Evolutionary conservation across 2,888 invertebrate genomes (phyloP).

Genomic region (Magallana nippona): DNA sequence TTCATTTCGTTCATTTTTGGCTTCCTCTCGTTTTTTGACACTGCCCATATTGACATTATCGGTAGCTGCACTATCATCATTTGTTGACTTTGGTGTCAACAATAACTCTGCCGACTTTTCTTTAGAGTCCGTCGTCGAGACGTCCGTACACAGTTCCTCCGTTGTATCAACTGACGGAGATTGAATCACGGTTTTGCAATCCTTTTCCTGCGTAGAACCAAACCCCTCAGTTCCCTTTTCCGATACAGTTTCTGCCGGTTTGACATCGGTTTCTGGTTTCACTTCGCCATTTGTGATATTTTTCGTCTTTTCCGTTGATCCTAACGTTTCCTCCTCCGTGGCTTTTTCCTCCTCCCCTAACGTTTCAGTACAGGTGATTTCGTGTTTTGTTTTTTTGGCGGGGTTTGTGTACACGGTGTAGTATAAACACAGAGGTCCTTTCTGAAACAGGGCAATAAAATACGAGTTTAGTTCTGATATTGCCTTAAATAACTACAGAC

Average conservation of each 20-base stretch:
- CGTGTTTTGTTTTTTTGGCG: constrained; percentile 59
- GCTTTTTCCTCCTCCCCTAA: neutral
- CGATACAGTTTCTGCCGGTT: neutral
- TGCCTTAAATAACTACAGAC: no score
- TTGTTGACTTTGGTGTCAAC: neutral
- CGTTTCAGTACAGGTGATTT: constrained; percentile 36
- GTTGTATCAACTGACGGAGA: neutral
- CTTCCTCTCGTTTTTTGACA: no score
- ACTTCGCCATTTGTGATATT: neutral
- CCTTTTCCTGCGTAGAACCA: neutral
- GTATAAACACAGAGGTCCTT: constrained; percentile 84
- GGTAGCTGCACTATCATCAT: neutral
- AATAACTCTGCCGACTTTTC: neutral
- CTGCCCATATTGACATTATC: neutral
- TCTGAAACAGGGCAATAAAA: constrained; percentile 80
- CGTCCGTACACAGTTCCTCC: neutral
- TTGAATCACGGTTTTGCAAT: neutral
- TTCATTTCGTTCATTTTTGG: neutral
- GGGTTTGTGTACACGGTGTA: constrained; percentile 80
- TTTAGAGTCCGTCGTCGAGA: neutral
- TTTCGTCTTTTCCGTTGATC: neutral
- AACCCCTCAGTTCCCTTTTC: neutral
- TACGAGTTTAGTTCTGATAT: neutral
- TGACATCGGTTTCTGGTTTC: neutral
- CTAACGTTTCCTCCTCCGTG: neutral